Conservation (phyloP, 2,797 vertebrate species). For the Pristis pectinata region DNA sequence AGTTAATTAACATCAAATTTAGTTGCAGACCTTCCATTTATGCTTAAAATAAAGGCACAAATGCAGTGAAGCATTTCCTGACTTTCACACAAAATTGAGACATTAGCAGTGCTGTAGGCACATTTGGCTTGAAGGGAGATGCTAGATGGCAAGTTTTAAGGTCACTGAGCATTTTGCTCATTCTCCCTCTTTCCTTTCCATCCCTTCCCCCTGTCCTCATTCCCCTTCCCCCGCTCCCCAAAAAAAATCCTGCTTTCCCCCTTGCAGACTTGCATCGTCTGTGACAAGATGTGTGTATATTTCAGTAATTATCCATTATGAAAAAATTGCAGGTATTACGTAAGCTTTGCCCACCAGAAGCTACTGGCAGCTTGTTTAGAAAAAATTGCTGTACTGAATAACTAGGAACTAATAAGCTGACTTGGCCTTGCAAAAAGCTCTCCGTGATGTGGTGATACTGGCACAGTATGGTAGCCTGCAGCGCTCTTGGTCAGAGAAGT, state of each 20-base stretch:
- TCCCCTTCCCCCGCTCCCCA: not conserved
- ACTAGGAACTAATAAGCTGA: not conserved
- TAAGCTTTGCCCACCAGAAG: not conserved
- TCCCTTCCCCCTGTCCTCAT: no score
- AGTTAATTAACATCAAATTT: not conserved
- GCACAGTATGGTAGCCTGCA: constrained; percentile 15
- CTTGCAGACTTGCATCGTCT: no score
- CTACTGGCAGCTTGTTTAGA: no score
- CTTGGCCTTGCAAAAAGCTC: not conserved
- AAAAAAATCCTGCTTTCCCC: no score
- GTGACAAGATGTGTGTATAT: not conserved
- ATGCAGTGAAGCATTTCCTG: constrained; percentile 17
- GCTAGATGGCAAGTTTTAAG: constrained; percentile 9
- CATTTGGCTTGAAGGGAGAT: constrained; percentile 21
- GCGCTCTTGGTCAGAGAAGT: not conserved
- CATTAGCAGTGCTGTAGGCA: not conserved
- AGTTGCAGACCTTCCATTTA: not conserved
- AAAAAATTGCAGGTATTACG: no score
- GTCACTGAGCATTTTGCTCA: constrained; percentile 9
- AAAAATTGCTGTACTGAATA: constrained; percentile 12
- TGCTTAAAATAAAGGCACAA: not conserved
- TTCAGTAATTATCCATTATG: not conserved
- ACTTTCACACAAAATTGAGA: constrained; percentile 4
- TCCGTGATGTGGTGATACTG: not conserved
- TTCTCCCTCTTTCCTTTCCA: not conserved